Base-by-base conservation (phyloP, 2,113 vertebrate genomes). In the Catharus fuscescens region DNA sequence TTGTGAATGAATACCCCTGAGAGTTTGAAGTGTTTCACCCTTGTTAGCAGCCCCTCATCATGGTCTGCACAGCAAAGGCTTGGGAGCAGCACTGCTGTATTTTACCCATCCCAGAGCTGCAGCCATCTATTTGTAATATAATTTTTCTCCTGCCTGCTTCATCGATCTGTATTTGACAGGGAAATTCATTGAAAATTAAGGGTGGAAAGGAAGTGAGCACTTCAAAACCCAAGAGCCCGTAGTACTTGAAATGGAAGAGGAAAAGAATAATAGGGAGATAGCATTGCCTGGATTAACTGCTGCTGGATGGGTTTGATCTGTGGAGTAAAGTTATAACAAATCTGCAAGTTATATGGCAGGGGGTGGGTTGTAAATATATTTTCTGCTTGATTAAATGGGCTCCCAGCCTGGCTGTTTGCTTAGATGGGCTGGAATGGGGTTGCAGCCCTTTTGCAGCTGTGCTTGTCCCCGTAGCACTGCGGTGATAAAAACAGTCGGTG, bases 401-500 rank as follows among this genome's bases (percentile, higher is more conserved):
- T 94, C 60, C 81, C 66, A 59, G 88, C 74, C 54, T 60, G 28
- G 57, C 78, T 87, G 73, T 72, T 93, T 8, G 29, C 59, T 65
- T 11, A 47, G 52, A 40, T 25, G 85, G 81, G 45, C 62, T 66
- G 40, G 57, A 48, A 60, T 20, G 23, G 85, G 71, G 19, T 50
- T 53, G 64, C 40, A 69, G 79, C 90, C 69, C 29, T 81, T 61
- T 53, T 81, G 71, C 36, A 80, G 60, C 56, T 77, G 56, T 67
- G 69, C 64, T 76, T 85, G 78, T 62, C 76, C 64, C 54, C 8
- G 0, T 57, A 98, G 98, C 98, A 98, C 61, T 98, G 98, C 4
- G n/a, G 96, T 0, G 98, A 98, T 86, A 98, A 96, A 72, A 94
- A 92, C 95, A 97, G 97, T 14, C 98, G 97, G 56, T 98, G 98